Conservation (phyloP, 2,888 invertebrate genomes). For the Phania funesta region DNA sequence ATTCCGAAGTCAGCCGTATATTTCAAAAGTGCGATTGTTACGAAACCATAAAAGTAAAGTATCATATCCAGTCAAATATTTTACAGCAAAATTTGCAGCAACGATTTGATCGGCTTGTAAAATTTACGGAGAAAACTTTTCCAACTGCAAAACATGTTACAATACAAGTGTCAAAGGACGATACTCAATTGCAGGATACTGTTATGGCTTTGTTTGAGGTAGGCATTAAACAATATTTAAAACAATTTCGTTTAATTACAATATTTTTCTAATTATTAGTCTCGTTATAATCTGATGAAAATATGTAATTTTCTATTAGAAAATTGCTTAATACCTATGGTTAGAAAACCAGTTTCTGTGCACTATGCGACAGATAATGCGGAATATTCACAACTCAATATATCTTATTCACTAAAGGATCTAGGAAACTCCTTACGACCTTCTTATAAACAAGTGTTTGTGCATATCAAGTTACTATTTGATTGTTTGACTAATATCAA, state of each 20-base stretch:
- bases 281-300: slow-evolving; percentile 77
- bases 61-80: slow-evolving; percentile 76
- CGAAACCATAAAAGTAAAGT: slow-evolving; percentile 78
- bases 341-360: slow-evolving; percentile 77
- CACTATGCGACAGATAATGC: slow-evolving; percentile 72
- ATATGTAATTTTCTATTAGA: slow-evolving; percentile 77
- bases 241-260: not conserved
- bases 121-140: slow-evolving; percentile 77
- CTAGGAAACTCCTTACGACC: slow-evolving; percentile 73
- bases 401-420: slow-evolving; percentile 76
- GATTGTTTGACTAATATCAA: slow-evolving; percentile 76
- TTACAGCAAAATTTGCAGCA: slow-evolving; percentile 77
- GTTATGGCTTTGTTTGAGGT: slow-evolving; percentile 76
- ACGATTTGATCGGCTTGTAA: slow-evolving; percentile 78
- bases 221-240: slow-evolving; percentile 2
- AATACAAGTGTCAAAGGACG: slow-evolving; percentile 76
- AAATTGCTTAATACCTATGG: slow-evolving; percentile 78
- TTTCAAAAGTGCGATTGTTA: slow-evolving; percentile 77
- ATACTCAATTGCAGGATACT: slow-evolving; percentile 75
- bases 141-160: slow-evolving; percentile 78
- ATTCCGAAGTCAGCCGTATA: slow-evolving; percentile 71
- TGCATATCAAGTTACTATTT: slow-evolving; percentile 74
- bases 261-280: slow-evolving; percentile 67
- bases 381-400: slow-evolving; percentile 72
- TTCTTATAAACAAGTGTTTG: slow-evolving; percentile 77